Evolutionary conservation across 92 coral and sea anemone species (phyloP), one percentile per base, ranked within the genome.

Genomic region (Anthopleura xanthogrammica): DNA sequence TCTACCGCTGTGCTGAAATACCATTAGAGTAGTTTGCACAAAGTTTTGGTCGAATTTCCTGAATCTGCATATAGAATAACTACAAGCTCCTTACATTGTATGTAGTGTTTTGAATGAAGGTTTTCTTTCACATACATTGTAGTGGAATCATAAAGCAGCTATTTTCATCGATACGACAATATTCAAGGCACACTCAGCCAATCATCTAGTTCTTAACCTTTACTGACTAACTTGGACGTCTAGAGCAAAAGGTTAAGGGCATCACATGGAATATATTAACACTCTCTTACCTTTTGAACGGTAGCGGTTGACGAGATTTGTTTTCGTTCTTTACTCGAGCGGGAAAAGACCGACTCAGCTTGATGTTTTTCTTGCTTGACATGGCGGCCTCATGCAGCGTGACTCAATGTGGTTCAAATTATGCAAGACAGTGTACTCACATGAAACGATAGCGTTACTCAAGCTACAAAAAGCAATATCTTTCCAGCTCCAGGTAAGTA

Each of bases 321-420:
- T 76, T 54, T 17, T 85, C 88, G 58, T 79, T 79, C 75, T 85
- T 85, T 23, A 79, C 88, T 7, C 88, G 83, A 17, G 78, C 72
- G 4, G 88, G 88, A 66, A 85, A 85, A 24, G 83, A 36, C 17
- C 83, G 88, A n/a, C 79, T 85, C 58, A 78, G 79, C n/a, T 85
- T 85, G 55, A 10, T 64, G 55, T 57, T 79, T 75, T 85, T 85
- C 52, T 84, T 84, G 0, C 72, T 58, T 52, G 88, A 85, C 88
- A 85, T 85, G 41, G 7, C 36, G 56, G 74, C 14, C 2, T 62
- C 70, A 62, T 7, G 5, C 29, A 68, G 40, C 41, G 74, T 68
- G 74, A 68, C 74, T 68, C 74, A 12, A 68, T 16, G 74, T 36
- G 41, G 42, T 12, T n/a, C 29, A 54, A 12, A 5, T 46, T 46